Evolutionary conservation across 2,888 invertebrate genomes (phyloP), one percentile per base, ranked within the genome.

Genomic region (Stenurella melanura): DNA sequence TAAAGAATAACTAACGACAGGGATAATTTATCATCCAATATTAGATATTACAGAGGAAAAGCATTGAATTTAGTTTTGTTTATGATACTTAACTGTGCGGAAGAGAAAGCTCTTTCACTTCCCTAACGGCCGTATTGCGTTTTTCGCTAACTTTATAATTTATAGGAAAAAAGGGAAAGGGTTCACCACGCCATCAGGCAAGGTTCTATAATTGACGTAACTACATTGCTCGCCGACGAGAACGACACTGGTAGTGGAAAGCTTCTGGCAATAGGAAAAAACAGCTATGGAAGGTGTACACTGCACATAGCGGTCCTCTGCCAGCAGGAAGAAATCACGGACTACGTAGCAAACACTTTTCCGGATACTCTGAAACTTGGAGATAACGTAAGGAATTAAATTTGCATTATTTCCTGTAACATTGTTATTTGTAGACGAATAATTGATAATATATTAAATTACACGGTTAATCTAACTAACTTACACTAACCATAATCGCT

Each of bases 231-330:
- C 38, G 90, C 91, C 70, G 90, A 90, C 70, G 90, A 90, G 84
- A 90, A 90, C 71, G 91, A 91, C 18, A 90, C 90, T 2, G 91
- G 91, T 0, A 92, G 92, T 74, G 91, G 91, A 18, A 90, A 91
- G 83, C 86, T 92, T 19, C 86, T 93, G 64, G 92, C 92, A 0
- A 89, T 91, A 60, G 92, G 92, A 0, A 94, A 93, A 87, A 95
- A 94, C 87, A 90, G 91, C n/a, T 92, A 92, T 87, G 95, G 96
- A 7, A 92, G 96, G 77, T 95, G 94, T 73, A 92, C 96, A 0
- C 90, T 98, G 19, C 98, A 98, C 87, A 93, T 97, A 69, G 97
- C 97, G 0, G 95, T 97, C 15, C 90, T 98, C 12, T 94, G 94
- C 74, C 96, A 97, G 85, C 93, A 95, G 73, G 94, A 95, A 81